These are phyloP conservation scores for Cheilosia vernalis DNA, from an alignment of 2,888 invertebrate genomes.

Conservation along the genomic window DNA sequence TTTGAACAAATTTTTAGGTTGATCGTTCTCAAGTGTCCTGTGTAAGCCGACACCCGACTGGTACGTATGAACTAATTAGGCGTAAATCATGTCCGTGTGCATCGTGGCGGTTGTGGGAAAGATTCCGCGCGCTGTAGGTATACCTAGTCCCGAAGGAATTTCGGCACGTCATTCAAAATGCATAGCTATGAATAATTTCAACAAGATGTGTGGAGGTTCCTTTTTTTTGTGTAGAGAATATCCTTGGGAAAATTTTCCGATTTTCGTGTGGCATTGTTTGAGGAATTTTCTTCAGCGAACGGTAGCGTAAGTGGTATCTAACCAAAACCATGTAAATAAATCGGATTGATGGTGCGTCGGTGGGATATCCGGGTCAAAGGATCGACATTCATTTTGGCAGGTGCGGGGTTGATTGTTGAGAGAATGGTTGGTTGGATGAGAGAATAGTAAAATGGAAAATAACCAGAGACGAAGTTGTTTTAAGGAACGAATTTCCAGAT, in stretches of 20 bases:
- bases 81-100: constrained; percentile 70
- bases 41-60: constrained; percentile 66
- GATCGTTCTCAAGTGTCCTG: constrained; percentile 74
- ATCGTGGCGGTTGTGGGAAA: constrained; percentile 70
- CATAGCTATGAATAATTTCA: constrained; percentile 67
- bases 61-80: constrained; percentile 73
- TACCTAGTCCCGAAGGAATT: constrained; percentile 60
- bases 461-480: too few relatives aligned
- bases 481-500: too few relatives aligned
- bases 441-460: background rate
- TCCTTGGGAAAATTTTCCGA: constrained; percentile 65
- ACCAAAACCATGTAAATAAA: constrained; percentile 63
- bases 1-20: constrained; percentile 65
- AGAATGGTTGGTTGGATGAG: background rate
- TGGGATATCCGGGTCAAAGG: constrained; percentile 75
- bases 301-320: constrained; percentile 62
- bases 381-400: constrained; percentile 44
- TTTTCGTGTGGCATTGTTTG: constrained; percentile 1
- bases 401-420: background rate
- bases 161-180: constrained; percentile 44
- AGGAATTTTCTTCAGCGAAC: constrained; percentile 11
- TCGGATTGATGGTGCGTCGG: constrained; percentile 41
- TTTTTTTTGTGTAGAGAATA: constrained; percentile 40
- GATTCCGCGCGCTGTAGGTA: constrained; percentile 27
- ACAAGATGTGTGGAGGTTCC: constrained; percentile 41